Base-by-base conservation (phyloP, 2,888 invertebrate species). In the Ormyrus labotus region DNA sequence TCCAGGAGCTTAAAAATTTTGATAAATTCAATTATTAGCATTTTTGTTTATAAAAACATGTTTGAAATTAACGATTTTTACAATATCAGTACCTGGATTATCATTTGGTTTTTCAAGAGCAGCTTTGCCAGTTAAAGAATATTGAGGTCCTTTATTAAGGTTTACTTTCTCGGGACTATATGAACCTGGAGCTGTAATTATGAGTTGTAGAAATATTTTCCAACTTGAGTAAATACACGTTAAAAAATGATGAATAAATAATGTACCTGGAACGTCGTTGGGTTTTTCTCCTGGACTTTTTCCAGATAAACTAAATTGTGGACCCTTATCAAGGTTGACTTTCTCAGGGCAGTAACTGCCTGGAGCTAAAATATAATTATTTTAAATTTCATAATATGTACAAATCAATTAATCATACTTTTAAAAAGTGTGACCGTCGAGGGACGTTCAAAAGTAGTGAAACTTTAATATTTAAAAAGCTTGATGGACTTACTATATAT, bases 311-410 rank as follows among this genome's bases (percentile, higher is more conserved):
- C 86, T 87, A 63, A 85, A 87, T 58, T 86, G 82, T 6, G 87
- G 87, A 58, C 86, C 86, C 80, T 86, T 85, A 61, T 85, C 84
- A 6, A 86, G 73, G 72, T 91, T 90, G 8, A 91, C 85, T 83
- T 91, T 91, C 83, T 92, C 92, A 19, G 92, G 91, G 83, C 88
- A 90, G 51, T 86, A 86, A 1, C 82, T 76, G 57, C 85, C 86
- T 51, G 86, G 86, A 34, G 84, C 85, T 86, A 76, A 10, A 77
- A 95, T 95, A 86, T 19, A 19, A 94, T 93, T 13, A 69, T 95
- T 90, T 63, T 13, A 50, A 61, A 45, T 45, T 34, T 61, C 6
- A 9, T 61, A 2, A 19, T 50, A 60, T 61, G 6, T 70, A 48
- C 11, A 48, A 68, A 50, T n/a, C 11, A 67, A 50, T 51, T 95